These are phyloP conservation scores for Pterostichus madidus DNA, from an alignment of 2,888 invertebrate species.

Conservation along the genomic window DNA sequence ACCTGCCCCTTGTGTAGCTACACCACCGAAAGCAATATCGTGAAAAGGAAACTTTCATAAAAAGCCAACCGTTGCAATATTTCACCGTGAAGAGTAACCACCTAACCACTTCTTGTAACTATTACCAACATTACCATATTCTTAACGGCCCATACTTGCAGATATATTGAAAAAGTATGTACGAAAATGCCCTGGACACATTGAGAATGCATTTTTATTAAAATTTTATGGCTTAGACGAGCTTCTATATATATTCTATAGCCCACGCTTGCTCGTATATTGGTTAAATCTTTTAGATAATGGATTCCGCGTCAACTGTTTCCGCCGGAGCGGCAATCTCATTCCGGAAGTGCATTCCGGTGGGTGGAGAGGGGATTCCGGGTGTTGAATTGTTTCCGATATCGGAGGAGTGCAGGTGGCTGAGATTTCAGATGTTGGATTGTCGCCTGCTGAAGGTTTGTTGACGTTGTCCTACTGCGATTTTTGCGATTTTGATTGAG, in stretches of 20 bases:
- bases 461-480: background rate
- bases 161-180: constrained; percentile 59
- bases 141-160: constrained; percentile 55
- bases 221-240: constrained; percentile 50
- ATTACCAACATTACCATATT: constrained; percentile 54
- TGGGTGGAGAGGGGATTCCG: background rate
- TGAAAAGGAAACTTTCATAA: constrained; percentile 40
- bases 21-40: constrained; percentile 38
- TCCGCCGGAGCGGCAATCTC: constrained; percentile 37
- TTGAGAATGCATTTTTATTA: constrained; percentile 61
- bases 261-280: constrained; percentile 33
- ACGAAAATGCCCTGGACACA: constrained; percentile 50
- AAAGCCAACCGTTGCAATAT: constrained; percentile 42
- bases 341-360: constrained; percentile 54
- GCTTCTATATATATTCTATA: constrained; percentile 56
- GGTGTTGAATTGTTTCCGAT: constrained; percentile 47
- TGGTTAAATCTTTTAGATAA: constrained; percentile 63
- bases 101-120: constrained; percentile 46
- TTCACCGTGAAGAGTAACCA: constrained; percentile 39
- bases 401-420: constrained; percentile 5
- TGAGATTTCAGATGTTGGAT: background rate
- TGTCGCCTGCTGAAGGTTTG: background rate
- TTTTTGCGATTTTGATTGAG: constrained; percentile 3
- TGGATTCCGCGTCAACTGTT: constrained; percentile 56
- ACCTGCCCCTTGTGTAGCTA: constrained; percentile 6